phyloP scores from a whole-genome alignment of 2,888 invertebrate genomes.

The Carabus problematicus region DNA sequence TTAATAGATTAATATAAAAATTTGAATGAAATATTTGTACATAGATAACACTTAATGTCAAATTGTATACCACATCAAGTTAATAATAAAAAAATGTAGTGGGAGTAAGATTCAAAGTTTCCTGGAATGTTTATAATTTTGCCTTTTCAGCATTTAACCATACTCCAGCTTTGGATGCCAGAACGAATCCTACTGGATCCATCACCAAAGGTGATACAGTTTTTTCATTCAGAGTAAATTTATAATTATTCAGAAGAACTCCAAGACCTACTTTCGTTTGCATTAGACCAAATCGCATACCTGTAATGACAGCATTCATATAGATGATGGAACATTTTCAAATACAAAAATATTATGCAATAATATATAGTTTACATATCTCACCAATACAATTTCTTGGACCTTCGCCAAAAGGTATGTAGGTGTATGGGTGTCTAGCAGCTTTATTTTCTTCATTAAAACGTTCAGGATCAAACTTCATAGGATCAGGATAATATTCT shows the following conservation, averaged over 20 bases:
- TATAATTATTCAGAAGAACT: constrained; percentile 59
- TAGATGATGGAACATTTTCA: neutral
- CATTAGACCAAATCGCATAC: constrained; percentile 61
- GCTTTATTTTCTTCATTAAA: constrained; percentile 25
- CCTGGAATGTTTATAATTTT: neutral
- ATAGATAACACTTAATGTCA: no score
- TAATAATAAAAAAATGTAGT: no score
- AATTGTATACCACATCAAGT: no score
- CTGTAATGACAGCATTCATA: constrained; percentile 48
- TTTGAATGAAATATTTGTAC: no score
- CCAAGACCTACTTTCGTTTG: constrained; percentile 61
- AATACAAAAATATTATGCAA: neutral
- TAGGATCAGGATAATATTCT: constrained; percentile 33
- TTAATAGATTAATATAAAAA: no score
- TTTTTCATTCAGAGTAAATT: constrained; percentile 56
- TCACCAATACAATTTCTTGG: constrained; percentile 30
- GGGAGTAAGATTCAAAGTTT: no score
- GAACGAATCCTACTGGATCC: constrained; percentile 57
- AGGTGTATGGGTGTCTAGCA: constrained; percentile 10
- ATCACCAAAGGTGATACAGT: constrained; percentile 58
- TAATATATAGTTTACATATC: neutral
- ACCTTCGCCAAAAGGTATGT: constrained; percentile 32
- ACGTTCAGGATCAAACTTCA: constrained; percentile 33
- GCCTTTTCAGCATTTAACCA: constrained; percentile 56
- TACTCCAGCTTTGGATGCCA: constrained; percentile 58